A percentile compares a stretch with the other conserved stretches of the same genome.
Conservation (phyloP, 1,140 invertebrate genomes). For the Ceratosolen fusciceps region DNA sequence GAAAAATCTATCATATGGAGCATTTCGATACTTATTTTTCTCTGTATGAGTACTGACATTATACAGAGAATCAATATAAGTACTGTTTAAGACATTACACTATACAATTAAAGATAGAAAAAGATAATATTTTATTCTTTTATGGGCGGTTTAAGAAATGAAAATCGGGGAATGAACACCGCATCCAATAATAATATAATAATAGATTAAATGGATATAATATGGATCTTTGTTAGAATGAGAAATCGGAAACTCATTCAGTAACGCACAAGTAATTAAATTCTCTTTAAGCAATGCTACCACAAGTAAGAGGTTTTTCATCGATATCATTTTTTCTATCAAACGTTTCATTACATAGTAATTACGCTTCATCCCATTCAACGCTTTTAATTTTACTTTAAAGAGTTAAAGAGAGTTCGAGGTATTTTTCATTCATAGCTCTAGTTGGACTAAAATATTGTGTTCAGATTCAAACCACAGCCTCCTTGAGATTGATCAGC, state of each 20-base stretch:
- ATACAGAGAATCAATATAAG: too few relatives aligned
- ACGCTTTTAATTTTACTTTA: neutral
- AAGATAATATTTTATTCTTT: neutral
- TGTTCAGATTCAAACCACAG: slow-evolving; percentile 55
- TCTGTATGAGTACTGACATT: too few relatives aligned
- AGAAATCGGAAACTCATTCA: neutral
- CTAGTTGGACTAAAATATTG: neutral
- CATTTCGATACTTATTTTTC: too few relatives aligned
- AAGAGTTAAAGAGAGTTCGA: neutral
- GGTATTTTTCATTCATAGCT: too few relatives aligned
- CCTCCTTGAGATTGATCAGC: slow-evolving; percentile 57
- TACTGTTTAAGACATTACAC: too few relatives aligned
- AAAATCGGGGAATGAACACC: neutral
- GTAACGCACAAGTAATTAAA: neutral
- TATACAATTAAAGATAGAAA: neutral
- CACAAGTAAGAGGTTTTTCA: neutral
- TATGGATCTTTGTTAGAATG: neutral
- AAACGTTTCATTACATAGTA: neutral
- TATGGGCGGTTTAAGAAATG: neutral
- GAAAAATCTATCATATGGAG: too few relatives aligned
- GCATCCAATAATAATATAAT: neutral
- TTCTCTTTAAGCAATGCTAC: slow-evolving; percentile 22
- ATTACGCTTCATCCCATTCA: neutral
- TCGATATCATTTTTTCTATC: neutral
- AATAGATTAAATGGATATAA: neutral